These are phyloP conservation scores for Masnerella sp. DNA, from an alignment of 2,888 invertebrate species.

Conservation along the genomic window DNA sequence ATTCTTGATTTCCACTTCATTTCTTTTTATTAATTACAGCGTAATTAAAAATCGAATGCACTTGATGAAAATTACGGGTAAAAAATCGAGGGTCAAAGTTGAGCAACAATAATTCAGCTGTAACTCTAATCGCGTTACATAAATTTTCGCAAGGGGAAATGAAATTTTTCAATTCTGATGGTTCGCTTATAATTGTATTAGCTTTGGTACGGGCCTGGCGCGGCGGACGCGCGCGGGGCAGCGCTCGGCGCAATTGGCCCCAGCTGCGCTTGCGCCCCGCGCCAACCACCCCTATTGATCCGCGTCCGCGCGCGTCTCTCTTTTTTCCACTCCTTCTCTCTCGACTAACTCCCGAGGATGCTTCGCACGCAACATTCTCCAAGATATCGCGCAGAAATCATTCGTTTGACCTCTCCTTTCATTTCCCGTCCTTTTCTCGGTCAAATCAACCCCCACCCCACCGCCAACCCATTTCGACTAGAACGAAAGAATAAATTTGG, in stretches of 20 bases:
- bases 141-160: conserved; percentile 44
- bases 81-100: conserved; percentile 26
- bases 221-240: conserved; percentile 59
- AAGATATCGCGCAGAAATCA: too few species aligned
- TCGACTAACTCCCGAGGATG: conserved; percentile 64
- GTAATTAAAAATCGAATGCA: too few species aligned
- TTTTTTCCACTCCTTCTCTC: conserved; percentile 4
- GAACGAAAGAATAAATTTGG: too few species aligned
- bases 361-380: conserved; percentile 72
- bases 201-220: conserved; percentile 68
- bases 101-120: conserved; percentile 49
- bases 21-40: too few species aligned
- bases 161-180: conserved; percentile 49
- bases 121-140: conserved; percentile 43
- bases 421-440: too few species aligned
- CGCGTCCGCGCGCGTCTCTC: conserved; percentile 51
- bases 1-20: too few species aligned
- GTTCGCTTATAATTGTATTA: conserved; percentile 49
- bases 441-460: too few species aligned
- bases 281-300: conserved; percentile 73
- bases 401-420: too few species aligned
- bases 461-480: too few species aligned
- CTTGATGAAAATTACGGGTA: too few species aligned
- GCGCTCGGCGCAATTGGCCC: conserved; percentile 70
- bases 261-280: conserved; percentile 69